Evolutionary conservation across 2,113 vertebrate genomes (phyloP), one percentile per base, ranked within the genome.

Genomic region (Caloenas nicobarica): DNA sequence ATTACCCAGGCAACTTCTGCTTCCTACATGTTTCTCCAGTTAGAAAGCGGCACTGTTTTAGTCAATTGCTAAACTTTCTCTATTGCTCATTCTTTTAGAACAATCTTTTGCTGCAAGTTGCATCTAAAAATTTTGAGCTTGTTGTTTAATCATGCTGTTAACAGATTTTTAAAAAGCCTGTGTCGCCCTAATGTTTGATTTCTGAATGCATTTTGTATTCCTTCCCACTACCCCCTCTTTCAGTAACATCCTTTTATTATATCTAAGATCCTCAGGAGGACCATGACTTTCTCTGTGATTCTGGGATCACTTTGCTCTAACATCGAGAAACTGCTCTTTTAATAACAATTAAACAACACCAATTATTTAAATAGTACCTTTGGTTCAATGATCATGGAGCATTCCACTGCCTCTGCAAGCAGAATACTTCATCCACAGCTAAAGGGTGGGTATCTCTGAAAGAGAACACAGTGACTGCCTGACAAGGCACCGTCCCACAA

Each of bases 331-430:
- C 16, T 57, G 9, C 21, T 78, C 33, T 81, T 88, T 62, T 31
- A 83, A 51, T 19, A 80, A 31, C 25, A 91, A 48, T 24, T 42
- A 42, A 62, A 70, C 42, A n/a, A 0, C 16, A 73, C 11, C 4
- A 48, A 81, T 91, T 84, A 78, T 71, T 89, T 77, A 82, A 91
- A 78, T 46, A 84, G 84, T 94, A 97, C 86, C 91, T 93, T 79
- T 81, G 56, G 57, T 95, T 81, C 73, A 89, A 86, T 71, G 86
- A 69, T 91, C 61, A 48, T 2, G 57, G 61, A 89, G 69, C 89
- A 92, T 95, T 81, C 83, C 89, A 89, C 69, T 89, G 57, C 51
- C n/a, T 93, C 73, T 91, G 69, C 86, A 69, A 95, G 53, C 57
- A 81, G 77, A 92, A 76, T 68, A 76, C 86, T 95, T 96, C 77